Evolutionary conservation across 2,888 invertebrate genomes (phyloP), one percentile per base, ranked within the genome.

Genomic region (Stegana nigrithorax): DNA sequence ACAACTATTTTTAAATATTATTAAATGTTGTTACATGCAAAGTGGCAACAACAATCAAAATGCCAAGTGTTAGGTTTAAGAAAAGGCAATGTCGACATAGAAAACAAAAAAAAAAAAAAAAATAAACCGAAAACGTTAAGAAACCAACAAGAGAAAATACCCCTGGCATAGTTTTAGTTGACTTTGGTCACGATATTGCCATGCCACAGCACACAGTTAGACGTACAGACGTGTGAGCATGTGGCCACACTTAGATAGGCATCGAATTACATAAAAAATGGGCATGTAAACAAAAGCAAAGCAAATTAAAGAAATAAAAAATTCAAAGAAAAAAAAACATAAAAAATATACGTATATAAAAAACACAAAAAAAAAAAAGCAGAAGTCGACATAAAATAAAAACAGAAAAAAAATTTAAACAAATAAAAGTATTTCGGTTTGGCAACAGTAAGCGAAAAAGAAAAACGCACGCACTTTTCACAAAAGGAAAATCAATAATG

Each of bases 111-210:
- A 4, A 36, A 8, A 36, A 4, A 14, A 36, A 10, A 36, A 4
- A 3, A 36, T 6, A 36, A 36, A 36, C 10, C 10, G 36, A 39
- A 39, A 39, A 39, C 14, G 17, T 4, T 14, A 10, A 39, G 14
- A 39, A 39, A 14, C 14, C 12, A 32, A n/a, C n/a, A n/a, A n/a
- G n/a, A n/a, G n/a, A n/a, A n/a, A 23, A 67, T 76, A 80, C 80
- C 76, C 76, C 78, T 76, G 76, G 80, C 76, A 80, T 64, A 76
- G 65, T 78, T 77, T 80, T 76, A 67, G 76, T 78, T 76, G 76
- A 80, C 76, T 76, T 76, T 80, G 76, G 76, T 80, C 76, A 76
- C 80, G 80, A 80, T 71, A 73, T 36, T 14, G 17, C 32, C 67
- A 78, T 29, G 19, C n/a, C 32, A 45, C 10, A 12, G 47, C 29